Evolutionary conservation across 2,797 vertebrate genomes (phyloP).

Genomic region (Malurus splendens): DNA sequence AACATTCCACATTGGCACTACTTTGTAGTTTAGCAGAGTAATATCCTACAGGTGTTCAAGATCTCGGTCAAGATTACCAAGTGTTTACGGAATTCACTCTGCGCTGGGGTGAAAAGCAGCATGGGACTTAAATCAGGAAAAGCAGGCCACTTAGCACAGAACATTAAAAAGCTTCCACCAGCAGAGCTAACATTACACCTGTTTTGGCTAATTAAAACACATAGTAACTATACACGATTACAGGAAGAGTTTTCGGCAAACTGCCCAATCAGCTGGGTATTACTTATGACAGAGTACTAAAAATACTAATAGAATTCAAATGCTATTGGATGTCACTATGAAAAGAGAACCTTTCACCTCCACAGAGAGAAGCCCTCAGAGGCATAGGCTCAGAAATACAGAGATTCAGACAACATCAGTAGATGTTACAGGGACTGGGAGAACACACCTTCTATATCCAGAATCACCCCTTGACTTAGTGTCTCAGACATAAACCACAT

Average conservation of each 20-base stretch:
- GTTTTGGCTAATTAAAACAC: conserved; percentile 51
- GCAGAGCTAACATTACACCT: conserved; percentile 28
- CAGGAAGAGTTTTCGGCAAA: conserved; percentile 42
- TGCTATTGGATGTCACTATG: conserved; percentile 57
- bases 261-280: conserved; percentile 16
- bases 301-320: conserved; percentile 61
- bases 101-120: background rate
- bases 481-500: background rate
- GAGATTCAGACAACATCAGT: background rate
- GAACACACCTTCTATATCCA: background rate
- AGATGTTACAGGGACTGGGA: background rate
- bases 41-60: background rate
- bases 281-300: conserved; percentile 50
- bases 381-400: background rate
- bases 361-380: background rate
- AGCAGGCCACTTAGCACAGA: background rate
- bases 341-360: conserved; percentile 16
- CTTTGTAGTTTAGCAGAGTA: background rate
- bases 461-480: background rate
- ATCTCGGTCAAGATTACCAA: conserved; percentile 9
- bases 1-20: conserved; percentile 43
- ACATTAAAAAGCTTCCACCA: background rate
- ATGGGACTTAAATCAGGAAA: background rate
- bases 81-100: conserved; percentile 2
- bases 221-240: conserved; percentile 35